Evolutionary conservation across 2,888 invertebrate species (phyloP), one percentile per base, ranked within the genome.

Genomic region (Campoletis raptor): DNA sequence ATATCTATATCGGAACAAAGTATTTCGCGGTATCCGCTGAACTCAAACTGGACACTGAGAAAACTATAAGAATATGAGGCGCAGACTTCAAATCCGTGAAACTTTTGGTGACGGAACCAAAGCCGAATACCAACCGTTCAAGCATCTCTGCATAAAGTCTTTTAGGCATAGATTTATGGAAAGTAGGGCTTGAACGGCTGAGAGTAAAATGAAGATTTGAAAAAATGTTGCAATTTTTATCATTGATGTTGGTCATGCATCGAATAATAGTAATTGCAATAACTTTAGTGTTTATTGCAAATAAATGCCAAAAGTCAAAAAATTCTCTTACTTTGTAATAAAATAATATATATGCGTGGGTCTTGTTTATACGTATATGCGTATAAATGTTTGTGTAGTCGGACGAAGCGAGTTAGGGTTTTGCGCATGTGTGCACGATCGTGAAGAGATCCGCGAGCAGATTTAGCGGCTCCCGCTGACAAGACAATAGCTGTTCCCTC

Each of bases 401-500:
- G 84, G 45, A 81, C 73, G 74, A 77, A 77, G 83, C 52, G 83
- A 81, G 77, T 73, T 52, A 52, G 73, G 77, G 40, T 18, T 24
- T n/a, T 61, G 21, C 45, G 73, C 40, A 79, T 85, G 82, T 85
- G 89, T 87, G 88, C 89, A 90, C 91, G 93, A 92, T 93, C 92
- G 92, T 91, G 92, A 93, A 91, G 92, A 92, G 92, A 93, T 93
- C 92, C 91, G 90, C 91, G 92, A 89, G 91, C 90, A 93, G 93
- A 93, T 93, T 93, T 93, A 93, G 91, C 92, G 92, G 93, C 92
- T 90, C 90, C 91, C 90, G 91, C 92, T 93, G 93, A 93, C 93
- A 93, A 93, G 93, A 93, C 93, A 93, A 93, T 93, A 92, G 93
- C 91, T 91, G 92, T 93, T 92, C 92, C 90, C 92, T 91, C 93